phyloP scores from a whole-genome alignment of 2,113 vertebrate genomes.

The Syngnathus scovelli region DNA sequence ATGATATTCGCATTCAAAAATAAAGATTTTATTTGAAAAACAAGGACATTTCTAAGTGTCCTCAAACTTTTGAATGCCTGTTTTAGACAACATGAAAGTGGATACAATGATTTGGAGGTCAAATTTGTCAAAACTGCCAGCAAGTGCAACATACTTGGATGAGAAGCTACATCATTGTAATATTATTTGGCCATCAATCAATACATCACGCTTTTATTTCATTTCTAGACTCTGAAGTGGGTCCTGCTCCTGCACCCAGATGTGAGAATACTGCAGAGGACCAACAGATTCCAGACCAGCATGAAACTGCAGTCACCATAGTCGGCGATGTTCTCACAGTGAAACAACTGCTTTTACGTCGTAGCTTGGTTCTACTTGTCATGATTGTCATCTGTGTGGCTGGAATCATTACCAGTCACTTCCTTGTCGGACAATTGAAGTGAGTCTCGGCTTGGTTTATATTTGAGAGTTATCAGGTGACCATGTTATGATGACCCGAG shows the following conservation, averaged over 20 bases:
- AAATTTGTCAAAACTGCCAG: too few species aligned
- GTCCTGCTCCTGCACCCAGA: not conserved
- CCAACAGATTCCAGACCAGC: slow-evolving; percentile 23
- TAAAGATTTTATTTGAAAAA: too few species aligned
- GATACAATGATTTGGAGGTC: too few species aligned
- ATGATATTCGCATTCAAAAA: too few species aligned
- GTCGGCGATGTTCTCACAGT: slow-evolving; percentile 34
- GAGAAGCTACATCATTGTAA: not conserved
- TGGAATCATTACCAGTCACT: slow-evolving; percentile 41
- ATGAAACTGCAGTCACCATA: not conserved
- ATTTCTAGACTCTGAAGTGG: slow-evolving; percentile 15
- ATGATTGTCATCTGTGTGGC: slow-evolving; percentile 53
- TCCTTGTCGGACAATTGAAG: slow-evolving; percentile 42
- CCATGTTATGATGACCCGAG: not conserved
- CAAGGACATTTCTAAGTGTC: too few species aligned
- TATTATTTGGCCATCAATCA: not conserved
- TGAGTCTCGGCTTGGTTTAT: slow-evolving; percentile 5
- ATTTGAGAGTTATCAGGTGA: not conserved
- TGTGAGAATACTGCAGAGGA: slow-evolving; percentile 14
- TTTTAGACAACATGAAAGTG: too few species aligned
- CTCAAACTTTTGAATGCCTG: too few species aligned
- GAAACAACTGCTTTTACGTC: slow-evolving; percentile 60
- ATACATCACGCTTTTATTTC: not conserved
- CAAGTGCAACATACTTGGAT: too few species aligned
- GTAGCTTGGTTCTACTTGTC: slow-evolving; percentile 50